Evolutionary conservation across 2,113 vertebrate species (phyloP), one percentile per base, ranked within the genome.

Genomic region (Anguilla japonica): DNA sequence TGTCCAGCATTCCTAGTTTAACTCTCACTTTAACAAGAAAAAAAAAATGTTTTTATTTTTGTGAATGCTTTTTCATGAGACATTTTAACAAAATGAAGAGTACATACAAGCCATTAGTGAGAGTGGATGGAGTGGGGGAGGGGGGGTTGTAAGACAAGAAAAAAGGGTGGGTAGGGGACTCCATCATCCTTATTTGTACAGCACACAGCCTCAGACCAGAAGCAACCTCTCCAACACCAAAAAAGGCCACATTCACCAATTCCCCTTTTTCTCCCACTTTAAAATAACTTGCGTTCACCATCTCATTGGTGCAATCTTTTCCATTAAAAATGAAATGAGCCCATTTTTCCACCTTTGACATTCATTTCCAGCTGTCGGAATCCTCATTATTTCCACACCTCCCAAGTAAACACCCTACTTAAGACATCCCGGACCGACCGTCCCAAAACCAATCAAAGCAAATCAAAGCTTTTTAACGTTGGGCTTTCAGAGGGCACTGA

Each of bases 381-480:
- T 56, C 43, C 79, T 84, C 79, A 75, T 87, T 87, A 81, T 14
- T 40, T 80, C 1, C 39, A 22, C 79, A 15, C 34, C 18, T 41
- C 39, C 18, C 41, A 80, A 80, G 79, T 5, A 80, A 41, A 20
- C 79, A 80, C 39, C 39, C 40, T 20, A 41, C 40, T 40, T 80
- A 80, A 7, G 4, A 41, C 29, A 34, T 29, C 34, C 79, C 60
- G 18, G 5, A 67, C 60, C 14, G 5, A 40, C 78, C 40, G 40
- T 41, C 79, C 79, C 26, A 80, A 80, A 80, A 75, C 63, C 3
- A 78, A 79, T 85, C 84, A 85, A 50, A 79, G 71, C 43, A 81
- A 86, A 86, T 63, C 15, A 15, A 86, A 43, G 40, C n/a, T 79
- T 60, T 82, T 43, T 85, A 71, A 50, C 29, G 46, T 46, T 16